Evolutionary conservation across 2,797 vertebrate genomes (phyloP).

Genomic region (Chrosomus eos): DNA sequence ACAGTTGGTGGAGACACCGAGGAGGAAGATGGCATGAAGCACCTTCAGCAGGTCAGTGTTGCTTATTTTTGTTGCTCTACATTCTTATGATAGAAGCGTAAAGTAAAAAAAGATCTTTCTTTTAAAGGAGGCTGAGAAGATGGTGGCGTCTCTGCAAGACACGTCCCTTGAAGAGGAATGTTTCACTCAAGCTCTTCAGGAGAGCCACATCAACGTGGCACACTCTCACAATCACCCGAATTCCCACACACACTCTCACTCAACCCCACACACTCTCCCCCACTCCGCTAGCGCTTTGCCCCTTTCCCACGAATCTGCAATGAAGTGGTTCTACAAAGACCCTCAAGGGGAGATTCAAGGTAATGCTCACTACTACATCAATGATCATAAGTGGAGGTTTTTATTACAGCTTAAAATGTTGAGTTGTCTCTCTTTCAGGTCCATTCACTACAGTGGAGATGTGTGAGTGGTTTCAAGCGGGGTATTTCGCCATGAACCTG

Average conservation of each 20-base stretch:
- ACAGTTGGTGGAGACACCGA: slow-evolving; percentile 85
- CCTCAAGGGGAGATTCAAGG: slow-evolving; percentile 93
- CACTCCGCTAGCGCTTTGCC: slow-evolving; percentile 87
- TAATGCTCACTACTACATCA: slow-evolving; percentile 56
- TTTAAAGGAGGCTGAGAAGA: slow-evolving; percentile 88
- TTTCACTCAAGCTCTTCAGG: slow-evolving; percentile 83
- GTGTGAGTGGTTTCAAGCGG: slow-evolving; percentile 94
- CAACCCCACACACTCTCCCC: slow-evolving; percentile 47
- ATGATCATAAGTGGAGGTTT: background rate
- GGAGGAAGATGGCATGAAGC: slow-evolving; percentile 95
- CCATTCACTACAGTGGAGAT: slow-evolving; percentile 92
- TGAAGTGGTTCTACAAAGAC: slow-evolving; percentile 96
- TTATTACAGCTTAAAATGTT: background rate
- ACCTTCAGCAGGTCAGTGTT: slow-evolving; percentile 87
- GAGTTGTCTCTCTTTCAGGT: slow-evolving; percentile 68
- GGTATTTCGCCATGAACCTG: slow-evolving; percentile 91
- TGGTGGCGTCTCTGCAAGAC: slow-evolving; percentile 89
- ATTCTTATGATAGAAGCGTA: background rate
- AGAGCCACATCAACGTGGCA: slow-evolving; percentile 74
- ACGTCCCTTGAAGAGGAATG: slow-evolving; percentile 90
- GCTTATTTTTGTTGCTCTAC: background rate
- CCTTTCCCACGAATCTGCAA: slow-evolving; percentile 87
- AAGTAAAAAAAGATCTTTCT: background rate
- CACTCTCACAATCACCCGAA: slow-evolving; percentile 43
- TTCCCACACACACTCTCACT: slow-evolving; percentile 46